Base-by-base conservation (phyloP, 2,888 invertebrate species). In the Poecilus cupreus region DNA sequence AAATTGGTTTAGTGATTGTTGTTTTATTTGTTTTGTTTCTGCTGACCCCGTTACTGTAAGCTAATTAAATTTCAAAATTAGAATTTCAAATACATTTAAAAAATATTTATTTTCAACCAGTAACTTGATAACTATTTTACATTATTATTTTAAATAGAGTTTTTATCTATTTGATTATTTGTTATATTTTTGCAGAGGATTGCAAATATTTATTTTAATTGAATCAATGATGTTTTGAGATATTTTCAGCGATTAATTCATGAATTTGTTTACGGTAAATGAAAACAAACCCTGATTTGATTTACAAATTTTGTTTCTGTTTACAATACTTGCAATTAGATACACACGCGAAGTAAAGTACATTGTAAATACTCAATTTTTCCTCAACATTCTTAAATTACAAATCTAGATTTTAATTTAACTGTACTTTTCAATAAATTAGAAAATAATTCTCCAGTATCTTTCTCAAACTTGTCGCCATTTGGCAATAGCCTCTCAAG, bases 1-100 rank as follows among this genome's bases (percentile, higher is more conserved):
- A 68, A 68, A 68, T 68, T 68, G 64, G 64, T 68, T 68, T 37
- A 68, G 64, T 68, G 64, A 68, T 37, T 68, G 64, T 68, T 64
- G 64, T 57, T 57, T 57, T 57, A 37, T 37, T 64, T 64, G 64
- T 64, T 64, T 37, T 37, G 37, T 32, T 64, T 64, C 18, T 18
- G 37, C 64, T 64, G 64, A 64, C 64, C 64, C 37, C 64, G 37
- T 37, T 64, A 13, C 16, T 57, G 37, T 64, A 37, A 37, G 37
- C 64, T 64, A 37, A 64, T 64, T 64, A 37, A 64, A 64, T 37
- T 64, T 64, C 64, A 37, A 64, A 64, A 64, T 64, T 64, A 64
- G 64, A 64, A 64, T 64, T n/a, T 22, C 57, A 57, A 26, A 57
- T 57, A 57, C 22, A 24, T 57, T 54, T 39, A 11, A 24, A 26